phyloP scores from a whole-genome alignment of 30 jellyfish, hydroid and myxozoan genomes.

The Aurelia sp. region DNA sequence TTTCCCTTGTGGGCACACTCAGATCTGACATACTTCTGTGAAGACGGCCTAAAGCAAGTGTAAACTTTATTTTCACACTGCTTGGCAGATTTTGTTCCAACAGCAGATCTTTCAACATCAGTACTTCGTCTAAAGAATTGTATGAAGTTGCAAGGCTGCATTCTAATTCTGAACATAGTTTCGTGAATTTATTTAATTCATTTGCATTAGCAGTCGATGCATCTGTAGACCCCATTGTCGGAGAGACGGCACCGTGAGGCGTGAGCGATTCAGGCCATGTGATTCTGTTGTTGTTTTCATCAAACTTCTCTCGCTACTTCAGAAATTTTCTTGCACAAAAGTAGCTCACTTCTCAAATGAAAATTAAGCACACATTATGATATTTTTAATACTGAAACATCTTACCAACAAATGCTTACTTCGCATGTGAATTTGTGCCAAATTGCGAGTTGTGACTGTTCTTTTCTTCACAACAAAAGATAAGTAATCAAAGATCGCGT shows the following conservation, averaged over 20 bases:
- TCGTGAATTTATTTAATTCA: conserved; percentile 54
- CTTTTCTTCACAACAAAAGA: conserved; percentile 14
- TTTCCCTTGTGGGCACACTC: conserved; percentile 72
- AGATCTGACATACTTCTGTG: conserved; percentile 72
- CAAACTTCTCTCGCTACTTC: no score
- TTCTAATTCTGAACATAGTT: conserved; percentile 59
- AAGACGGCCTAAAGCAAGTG: conserved; percentile 64
- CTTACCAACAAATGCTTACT: no score
- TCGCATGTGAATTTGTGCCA: no score
- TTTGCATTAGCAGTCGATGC: background rate
- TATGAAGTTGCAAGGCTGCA: conserved; percentile 57
- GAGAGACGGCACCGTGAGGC: no score
- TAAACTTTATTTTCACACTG: conserved; percentile 28
- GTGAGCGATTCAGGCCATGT: no score
- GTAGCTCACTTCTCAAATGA: no score
- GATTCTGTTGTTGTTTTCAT: no score
- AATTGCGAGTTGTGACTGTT: background rate
- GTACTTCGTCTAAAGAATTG: conserved; percentile 57
- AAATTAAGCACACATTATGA: no score
- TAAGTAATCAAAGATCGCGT: background rate
- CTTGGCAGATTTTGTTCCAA: conserved; percentile 65
- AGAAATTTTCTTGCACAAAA: no score
- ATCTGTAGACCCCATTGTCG: background rate
- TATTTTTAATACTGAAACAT: no score
- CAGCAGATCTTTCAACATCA: conserved; percentile 47